Base-by-base conservation (phyloP, 2,113 vertebrate species). In the Serilophus lunatus region DNA sequence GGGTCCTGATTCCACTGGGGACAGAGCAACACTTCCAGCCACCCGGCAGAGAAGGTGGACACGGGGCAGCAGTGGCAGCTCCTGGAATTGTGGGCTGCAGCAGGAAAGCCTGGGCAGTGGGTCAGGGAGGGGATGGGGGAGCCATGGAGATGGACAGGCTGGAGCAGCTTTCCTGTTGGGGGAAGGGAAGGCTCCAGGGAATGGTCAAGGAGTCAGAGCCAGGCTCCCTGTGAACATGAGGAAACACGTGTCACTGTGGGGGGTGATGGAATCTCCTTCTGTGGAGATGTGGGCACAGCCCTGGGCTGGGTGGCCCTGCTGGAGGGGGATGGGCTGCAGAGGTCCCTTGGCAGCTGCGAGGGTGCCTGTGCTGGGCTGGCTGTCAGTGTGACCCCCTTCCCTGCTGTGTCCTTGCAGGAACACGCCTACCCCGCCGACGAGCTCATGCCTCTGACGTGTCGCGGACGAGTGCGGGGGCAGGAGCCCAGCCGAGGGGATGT, bases 361-460 rank as follows among this genome's bases (percentile, higher is more conserved):
- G n/a, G n/a, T n/a, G n/a, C n/a, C n/a, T n/a, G n/a, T n/a, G n/a
- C n/a, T n/a, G n/a, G n/a, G n/a, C n/a, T n/a, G n/a, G n/a, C n/a
- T n/a, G n/a, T 10, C 61, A 8, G 40, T 68, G 10, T 42, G 19
- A 81, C 50, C 33, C 13, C 44, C 7, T 57, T 8, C 31, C n/a
- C 31, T 60, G 44, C 45, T 85, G 78, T 95, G 93, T 92, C 82
- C 96, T 68, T 40, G 35, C 88, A 99, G 99, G 98, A 99, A 97
- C 99, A 99, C 76, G 99, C 99, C 1, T 99, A 99, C 93, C 99
- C 99, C 95, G 99, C 99, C 29, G 99, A 99, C 87, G 99, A 99
- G 96, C 98, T 99, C 90, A 99, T 99, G 99, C 99, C 99, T 90
- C 98, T 99, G 86, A 99, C 99, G 33, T 99, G 99, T 75, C 98